Percentiles rank a stretch among this genome's conserved stretches.
Evolutionary conservation across 2,797 vertebrate genomes (phyloP).

Genomic region (Setipinna tenuifilis): DNA sequence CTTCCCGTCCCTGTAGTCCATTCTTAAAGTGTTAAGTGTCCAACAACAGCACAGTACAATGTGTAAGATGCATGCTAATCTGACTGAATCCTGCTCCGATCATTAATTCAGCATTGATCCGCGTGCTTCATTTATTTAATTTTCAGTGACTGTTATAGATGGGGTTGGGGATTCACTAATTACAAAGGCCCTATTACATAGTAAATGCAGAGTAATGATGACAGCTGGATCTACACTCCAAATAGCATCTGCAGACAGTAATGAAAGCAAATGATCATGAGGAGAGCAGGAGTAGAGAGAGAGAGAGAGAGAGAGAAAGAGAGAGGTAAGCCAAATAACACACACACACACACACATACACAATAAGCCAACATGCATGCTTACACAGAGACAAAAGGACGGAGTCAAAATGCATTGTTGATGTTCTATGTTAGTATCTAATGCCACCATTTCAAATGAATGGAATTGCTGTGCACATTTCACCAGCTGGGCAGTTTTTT

Average conservation of each 20-base stretch:
- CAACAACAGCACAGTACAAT: neutral
- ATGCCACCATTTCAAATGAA: neutral
- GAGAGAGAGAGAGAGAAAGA: neutral
- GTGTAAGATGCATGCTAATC: constrained; percentile 26
- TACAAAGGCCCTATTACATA: constrained; percentile 55
- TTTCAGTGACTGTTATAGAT: constrained; percentile 44
- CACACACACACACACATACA: neutral
- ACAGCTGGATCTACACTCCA: constrained; percentile 50
- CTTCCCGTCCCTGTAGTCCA: neutral
- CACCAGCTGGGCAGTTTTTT: neutral
- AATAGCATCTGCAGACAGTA: constrained; percentile 56
- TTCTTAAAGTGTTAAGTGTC: constrained; percentile 16
- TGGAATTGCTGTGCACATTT: neutral
- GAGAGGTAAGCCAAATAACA: neutral
- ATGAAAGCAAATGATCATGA: constrained; percentile 49
- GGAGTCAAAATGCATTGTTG: neutral
- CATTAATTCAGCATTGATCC: constrained; percentile 38
- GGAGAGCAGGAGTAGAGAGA: neutral
- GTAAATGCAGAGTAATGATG: constrained; percentile 62
- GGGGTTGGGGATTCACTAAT: constrained; percentile 56
- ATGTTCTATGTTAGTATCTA: neutral
- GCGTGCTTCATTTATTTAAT: constrained; percentile 43
- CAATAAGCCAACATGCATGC: neutral
- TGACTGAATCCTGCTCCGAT: constrained; percentile 20
- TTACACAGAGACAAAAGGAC: neutral